phyloP scores from a whole-genome alignment of 2,113 vertebrate genomes.

The Empidonax alnorum region DNA sequence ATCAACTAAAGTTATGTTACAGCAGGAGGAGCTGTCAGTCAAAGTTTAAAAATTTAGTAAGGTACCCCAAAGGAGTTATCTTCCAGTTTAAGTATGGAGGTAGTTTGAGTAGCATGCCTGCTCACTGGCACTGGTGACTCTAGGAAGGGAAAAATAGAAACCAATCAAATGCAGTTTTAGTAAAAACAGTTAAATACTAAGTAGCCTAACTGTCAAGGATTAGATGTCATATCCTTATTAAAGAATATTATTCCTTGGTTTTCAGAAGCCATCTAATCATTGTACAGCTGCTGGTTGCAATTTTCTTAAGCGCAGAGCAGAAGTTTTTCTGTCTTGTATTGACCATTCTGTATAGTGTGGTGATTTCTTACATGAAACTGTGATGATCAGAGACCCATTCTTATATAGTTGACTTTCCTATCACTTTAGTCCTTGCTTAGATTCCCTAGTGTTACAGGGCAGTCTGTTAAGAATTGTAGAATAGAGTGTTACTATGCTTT shows the following conservation, averaged over 20 bases:
- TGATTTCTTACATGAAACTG: background rate
- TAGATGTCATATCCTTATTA: background rate
- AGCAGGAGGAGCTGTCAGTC: background rate
- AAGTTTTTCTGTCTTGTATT: background rate
- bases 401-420: background rate
- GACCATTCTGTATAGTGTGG: background rate
- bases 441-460: background rate
- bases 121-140: background rate
- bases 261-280: background rate
- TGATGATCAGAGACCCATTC: background rate
- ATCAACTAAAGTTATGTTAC: background rate
- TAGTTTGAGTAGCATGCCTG: background rate
- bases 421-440: background rate
- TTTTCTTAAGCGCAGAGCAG: background rate
- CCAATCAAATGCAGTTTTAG: background rate
- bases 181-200: background rate
- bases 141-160: background rate
- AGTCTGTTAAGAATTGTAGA: background rate
- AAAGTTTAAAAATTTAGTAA: background rate
- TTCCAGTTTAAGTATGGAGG: background rate
- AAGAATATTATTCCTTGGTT: background rate
- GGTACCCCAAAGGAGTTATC: background rate
- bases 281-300: background rate
- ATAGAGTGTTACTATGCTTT: background rate
- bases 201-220: background rate